Evolutionary conservation across 2,888 invertebrate genomes (phyloP).

Genomic region (Diarsia dahlii): DNA sequence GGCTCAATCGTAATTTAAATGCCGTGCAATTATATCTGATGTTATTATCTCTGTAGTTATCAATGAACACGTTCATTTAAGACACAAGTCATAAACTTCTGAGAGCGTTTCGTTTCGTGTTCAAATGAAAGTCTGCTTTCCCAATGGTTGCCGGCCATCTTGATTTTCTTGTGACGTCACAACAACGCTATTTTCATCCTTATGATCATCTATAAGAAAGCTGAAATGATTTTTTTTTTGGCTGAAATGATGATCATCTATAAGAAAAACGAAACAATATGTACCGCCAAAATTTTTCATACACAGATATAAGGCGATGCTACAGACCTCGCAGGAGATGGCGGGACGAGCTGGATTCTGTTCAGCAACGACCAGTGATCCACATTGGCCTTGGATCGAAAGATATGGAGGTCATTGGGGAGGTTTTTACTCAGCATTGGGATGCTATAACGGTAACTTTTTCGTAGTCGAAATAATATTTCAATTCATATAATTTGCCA

Average conservation of each 20-base stretch:
- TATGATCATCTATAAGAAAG: background rate
- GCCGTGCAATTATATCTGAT: constrained; percentile 61
- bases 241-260: background rate
- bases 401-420: too few species aligned
- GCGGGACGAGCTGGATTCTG: too few species aligned
- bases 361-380: too few species aligned
- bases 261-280: background rate
- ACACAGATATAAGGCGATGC: too few species aligned
- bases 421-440: too few species aligned
- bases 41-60: constrained; percentile 62
- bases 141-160: background rate
- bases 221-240: too few species aligned
- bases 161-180: constrained; percentile 14
- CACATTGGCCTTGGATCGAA: too few species aligned
- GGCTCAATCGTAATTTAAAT: constrained; percentile 62
- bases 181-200: background rate
- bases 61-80: constrained; percentile 62
- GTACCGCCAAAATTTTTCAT: too few species aligned
- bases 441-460: too few species aligned
- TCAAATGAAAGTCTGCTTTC: constrained; percentile 1
- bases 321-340: too few species aligned
- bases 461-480: background rate
- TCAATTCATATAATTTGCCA: background rate
- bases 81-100: constrained; percentile 59
- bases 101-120: constrained; percentile 28